Conservation (phyloP, 2,888 invertebrate species). For the Troilus luridus region DNA sequence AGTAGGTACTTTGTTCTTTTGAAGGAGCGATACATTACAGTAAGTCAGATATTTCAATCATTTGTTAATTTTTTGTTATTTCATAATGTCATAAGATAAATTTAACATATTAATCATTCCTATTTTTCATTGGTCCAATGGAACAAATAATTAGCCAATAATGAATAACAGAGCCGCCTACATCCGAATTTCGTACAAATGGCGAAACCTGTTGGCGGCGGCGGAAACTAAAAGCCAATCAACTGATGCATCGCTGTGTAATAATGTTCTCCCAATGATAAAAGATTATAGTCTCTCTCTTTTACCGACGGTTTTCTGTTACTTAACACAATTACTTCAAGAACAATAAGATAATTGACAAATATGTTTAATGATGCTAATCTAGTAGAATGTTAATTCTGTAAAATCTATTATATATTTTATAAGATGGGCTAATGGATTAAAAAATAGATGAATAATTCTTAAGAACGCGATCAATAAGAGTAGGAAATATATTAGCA, state of each 20-base stretch:
- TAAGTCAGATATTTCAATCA: too few relatives aligned
- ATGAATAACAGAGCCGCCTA: neutral
- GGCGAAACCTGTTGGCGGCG: neutral
- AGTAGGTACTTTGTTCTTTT: too few relatives aligned
- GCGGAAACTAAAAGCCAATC: neutral
- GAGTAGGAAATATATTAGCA: neutral
- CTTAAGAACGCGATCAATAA: neutral
- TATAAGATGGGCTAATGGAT: neutral
- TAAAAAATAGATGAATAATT: neutral
- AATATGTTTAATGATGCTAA: neutral
- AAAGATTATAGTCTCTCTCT: neutral
- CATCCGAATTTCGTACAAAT: neutral
- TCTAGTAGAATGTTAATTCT: neutral
- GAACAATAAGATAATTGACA: neutral
- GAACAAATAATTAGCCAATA: neutral
- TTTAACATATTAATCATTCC: too few relatives aligned
- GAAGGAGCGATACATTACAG: too few relatives aligned
- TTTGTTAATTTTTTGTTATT: too few relatives aligned
- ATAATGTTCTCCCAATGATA: neutral
- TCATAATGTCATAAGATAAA: too few relatives aligned
- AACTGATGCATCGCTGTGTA: neutral
- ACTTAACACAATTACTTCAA: neutral
- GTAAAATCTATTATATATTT: neutral
- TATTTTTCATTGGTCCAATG: neutral
- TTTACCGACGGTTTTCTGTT: neutral